Conservation (phyloP, 2,797 vertebrate genomes). For the Rallus crepitans region DNA sequence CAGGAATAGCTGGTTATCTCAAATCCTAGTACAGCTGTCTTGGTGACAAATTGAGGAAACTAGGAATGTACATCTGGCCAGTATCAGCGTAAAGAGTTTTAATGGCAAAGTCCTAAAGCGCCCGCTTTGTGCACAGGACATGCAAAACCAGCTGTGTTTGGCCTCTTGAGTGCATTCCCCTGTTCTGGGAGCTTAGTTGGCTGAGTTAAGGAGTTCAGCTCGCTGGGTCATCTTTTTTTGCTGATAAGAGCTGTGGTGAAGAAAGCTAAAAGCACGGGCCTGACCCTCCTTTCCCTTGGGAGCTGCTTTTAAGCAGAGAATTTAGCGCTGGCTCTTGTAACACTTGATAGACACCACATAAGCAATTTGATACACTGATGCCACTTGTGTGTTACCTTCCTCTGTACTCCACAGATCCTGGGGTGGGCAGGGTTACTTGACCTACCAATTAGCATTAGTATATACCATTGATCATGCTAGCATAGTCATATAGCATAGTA, state of each 20-base stretch:
- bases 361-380: neutral
- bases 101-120: neutral
- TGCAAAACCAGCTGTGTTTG: neutral
- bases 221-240: neutral
- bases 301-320: neutral
- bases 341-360: accelerated
- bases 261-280: neutral
- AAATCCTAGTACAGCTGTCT: too few species aligned
- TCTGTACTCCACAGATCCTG: neutral
- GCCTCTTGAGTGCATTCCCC: neutral
- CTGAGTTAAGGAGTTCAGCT: neutral
- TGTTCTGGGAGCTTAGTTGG: neutral
- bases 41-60: neutral
- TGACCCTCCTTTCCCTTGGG: neutral
- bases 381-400: accelerated
- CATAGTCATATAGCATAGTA: neutral
- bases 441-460: neutral
- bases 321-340: neutral
- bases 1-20: neutral
- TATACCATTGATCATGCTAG: neutral
- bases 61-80: too few species aligned
- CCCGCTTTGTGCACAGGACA: accelerated
- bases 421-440: neutral
- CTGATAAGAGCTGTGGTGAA: neutral
- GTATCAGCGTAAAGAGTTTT: neutral